Conservation (phyloP, 2,113 vertebrate genomes). For the Cyphomyrus discorhynchus region DNA sequence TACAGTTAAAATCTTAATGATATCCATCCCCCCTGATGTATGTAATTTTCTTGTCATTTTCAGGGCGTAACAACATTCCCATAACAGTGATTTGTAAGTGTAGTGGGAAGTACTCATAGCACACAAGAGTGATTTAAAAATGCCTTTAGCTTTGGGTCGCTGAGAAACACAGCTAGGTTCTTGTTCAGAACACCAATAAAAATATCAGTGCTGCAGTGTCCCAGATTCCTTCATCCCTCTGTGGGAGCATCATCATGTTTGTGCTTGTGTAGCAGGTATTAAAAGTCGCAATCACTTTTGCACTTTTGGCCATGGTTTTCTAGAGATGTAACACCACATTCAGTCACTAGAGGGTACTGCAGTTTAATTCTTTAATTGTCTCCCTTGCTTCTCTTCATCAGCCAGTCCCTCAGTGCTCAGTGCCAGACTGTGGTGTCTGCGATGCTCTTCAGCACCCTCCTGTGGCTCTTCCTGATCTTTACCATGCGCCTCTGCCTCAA, state of each 20-base stretch:
- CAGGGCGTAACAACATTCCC: not conserved
- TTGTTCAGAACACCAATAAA: not conserved
- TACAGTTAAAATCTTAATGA: not conserved
- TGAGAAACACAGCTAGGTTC: not conserved
- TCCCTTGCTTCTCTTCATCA: slow-evolving; percentile 28
- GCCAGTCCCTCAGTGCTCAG: slow-evolving; percentile 64
- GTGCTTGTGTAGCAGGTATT: not conserved
- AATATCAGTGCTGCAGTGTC: not conserved
- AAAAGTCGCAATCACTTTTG: not conserved
- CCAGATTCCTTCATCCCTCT: not conserved
- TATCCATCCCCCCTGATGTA: not conserved
- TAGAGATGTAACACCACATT: not conserved
- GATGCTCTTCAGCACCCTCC: slow-evolving; percentile 73
- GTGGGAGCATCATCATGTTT: too few species aligned
- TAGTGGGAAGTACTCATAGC: not conserved
- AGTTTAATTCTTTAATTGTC: not conserved
- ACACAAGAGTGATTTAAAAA: not conserved
- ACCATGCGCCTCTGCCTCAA: slow-evolving; percentile 79
- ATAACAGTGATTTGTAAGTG: not conserved
- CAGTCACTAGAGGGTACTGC: not conserved
- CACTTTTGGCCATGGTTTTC: not conserved
- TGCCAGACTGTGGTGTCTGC: slow-evolving; percentile 66
- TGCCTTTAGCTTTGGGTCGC: not conserved
- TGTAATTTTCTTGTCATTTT: not conserved
- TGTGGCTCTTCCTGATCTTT: slow-evolving; percentile 80